Base-by-base conservation (phyloP, 2,888 invertebrate species). In the Scaptomyza caliginosa region DNA sequence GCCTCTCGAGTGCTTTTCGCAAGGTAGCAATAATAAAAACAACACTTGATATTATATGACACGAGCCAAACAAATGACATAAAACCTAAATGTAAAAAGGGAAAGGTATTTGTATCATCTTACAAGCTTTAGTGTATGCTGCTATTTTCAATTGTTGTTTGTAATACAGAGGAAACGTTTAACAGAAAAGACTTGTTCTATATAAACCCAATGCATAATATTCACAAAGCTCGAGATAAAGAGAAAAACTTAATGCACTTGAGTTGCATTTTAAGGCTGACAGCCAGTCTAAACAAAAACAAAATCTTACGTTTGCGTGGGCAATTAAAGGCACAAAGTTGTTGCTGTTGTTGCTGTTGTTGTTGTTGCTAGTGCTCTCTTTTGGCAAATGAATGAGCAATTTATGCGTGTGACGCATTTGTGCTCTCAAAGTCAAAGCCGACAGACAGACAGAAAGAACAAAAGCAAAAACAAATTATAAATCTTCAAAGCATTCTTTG, bases 381-480 rank as follows among this genome's bases (percentile, higher is more conserved):
- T 13, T 63, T 68, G 64, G 55, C 62, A 78, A 79, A 79, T 75
- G 77, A 81, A 78, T 83, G 69, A 77, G 78, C 67, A 77, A 82
- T 83, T 80, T 83, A 77, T 81, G 78, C 56, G 77, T 70, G 83
- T 82, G 80, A 80, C 80, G 80, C 80, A 80, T 75, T 77, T 67
- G 30, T 56, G 67, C 78, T 67, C 78, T 78, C 82, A 83, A 83
- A 84, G 82, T 83, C 84, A 83, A 83, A 83, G 82, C 76, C 84
- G 49, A 75, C n/a, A n/a, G n/a, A n/a, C n/a, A 74, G 64, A 59
- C 40, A 55, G 43, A 67, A 60, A 74, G 8, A 65, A 4, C 48
- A 64, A 72, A 60, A 49, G 17, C 21, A 66, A 71, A 57, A 69
- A 67, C 65, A 83, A 77, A 74, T 74, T 83, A 83, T 72, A 82